Conservation (phyloP, 2,888 invertebrate species). For the Orthosia gothica region DNA sequence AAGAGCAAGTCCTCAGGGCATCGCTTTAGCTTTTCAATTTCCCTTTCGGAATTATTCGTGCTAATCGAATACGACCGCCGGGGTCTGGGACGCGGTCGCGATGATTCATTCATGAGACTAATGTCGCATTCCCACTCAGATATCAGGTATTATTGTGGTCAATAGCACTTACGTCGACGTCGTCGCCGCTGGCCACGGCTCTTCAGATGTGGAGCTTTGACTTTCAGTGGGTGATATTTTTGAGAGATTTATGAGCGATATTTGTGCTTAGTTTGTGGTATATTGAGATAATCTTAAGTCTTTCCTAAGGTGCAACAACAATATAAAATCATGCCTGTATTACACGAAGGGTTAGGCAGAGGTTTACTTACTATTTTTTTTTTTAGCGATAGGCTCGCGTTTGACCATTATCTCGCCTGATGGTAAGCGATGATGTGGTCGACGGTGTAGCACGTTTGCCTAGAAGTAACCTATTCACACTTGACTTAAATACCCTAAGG, state of each 20-base stretch:
- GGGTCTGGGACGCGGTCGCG: constrained; percentile 83
- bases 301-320: no score
- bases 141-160: constrained; percentile 83
- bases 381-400: no score
- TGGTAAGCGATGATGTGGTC: no score
- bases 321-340: background rate
- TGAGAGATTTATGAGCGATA: background rate
- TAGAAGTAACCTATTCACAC: no score
- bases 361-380: no score
- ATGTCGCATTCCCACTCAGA: constrained; percentile 84
- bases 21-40: constrained; percentile 91
- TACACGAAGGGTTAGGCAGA: background rate
- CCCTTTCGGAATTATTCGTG: constrained; percentile 91
- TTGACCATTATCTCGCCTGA: no score
- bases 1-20: constrained; percentile 91
- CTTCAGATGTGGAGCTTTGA: constrained; percentile 10
- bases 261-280: background rate
- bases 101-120: constrained; percentile 91
- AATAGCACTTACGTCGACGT: constrained; percentile 69
- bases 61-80: constrained; percentile 90
- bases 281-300: no score
- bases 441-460: no score
- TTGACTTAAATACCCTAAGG: no score
- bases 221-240: constrained; percentile 1
- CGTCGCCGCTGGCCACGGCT: constrained; percentile 11